These are phyloP conservation scores for Heliconius ismenius DNA, from an alignment of 2,888 invertebrate species.

Conservation along the genomic window DNA sequence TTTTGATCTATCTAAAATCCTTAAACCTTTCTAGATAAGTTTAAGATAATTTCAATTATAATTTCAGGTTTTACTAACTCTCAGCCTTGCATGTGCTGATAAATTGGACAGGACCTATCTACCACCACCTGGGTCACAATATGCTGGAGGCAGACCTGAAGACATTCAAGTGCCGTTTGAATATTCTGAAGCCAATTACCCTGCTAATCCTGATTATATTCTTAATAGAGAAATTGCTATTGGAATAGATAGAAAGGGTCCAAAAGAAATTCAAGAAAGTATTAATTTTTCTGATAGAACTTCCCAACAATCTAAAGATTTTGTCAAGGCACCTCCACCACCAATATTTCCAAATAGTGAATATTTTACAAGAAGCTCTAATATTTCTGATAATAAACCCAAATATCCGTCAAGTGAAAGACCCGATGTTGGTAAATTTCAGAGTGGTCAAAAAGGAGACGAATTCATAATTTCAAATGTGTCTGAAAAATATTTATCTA, in stretches of 20 bases:
- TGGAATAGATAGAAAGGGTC: conserved; percentile 48
- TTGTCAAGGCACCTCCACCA: neutral
- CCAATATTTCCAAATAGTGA: neutral
- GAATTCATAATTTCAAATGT: conserved; percentile 37
- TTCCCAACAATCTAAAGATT: neutral
- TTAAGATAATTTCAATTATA: neutral
- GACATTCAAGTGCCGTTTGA: conserved; percentile 59
- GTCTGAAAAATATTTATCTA: conserved; percentile 36
- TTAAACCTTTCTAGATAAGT: too few relatives aligned
- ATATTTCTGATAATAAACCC: neutral
- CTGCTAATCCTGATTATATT: conserved; percentile 35
- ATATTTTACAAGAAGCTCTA: neutral
- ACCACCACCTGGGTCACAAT: conserved; percentile 65
- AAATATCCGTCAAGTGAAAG: neutral
- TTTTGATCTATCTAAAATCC: too few relatives aligned
- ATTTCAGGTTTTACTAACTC: conserved; percentile 61
- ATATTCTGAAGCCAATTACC: conserved; percentile 51
- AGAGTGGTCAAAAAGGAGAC: conserved; percentile 30
- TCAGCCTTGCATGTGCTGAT: conserved; percentile 56
- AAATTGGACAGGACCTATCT: conserved; percentile 66
- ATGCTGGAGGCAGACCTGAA: conserved; percentile 60
- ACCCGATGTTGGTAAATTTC: neutral
- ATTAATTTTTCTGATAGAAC: conserved; percentile 25
- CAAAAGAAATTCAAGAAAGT: conserved; percentile 19
- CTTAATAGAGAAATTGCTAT: conserved; percentile 36